These are phyloP conservation scores for Plagodis dolabraria DNA, from an alignment of 2,888 invertebrate genomes.

Conservation along the genomic window DNA sequence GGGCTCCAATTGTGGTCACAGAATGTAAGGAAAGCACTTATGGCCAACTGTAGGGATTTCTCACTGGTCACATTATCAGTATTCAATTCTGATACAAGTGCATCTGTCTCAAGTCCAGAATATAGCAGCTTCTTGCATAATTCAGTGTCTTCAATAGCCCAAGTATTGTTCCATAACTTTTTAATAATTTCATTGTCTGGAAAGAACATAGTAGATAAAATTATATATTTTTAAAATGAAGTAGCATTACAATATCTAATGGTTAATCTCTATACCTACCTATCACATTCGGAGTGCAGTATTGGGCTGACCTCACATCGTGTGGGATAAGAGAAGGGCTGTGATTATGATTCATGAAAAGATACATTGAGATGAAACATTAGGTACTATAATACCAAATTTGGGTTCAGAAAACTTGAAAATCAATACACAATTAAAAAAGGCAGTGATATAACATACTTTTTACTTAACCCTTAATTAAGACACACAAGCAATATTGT, in stretches of 20 bases:
- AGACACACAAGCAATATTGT: no score
- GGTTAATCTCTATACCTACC: no score
- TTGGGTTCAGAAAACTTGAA: no score
- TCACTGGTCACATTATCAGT: constrained; percentile 49
- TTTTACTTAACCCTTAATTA: no score
- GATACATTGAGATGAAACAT: no score
- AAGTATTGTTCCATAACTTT: constrained; percentile 65
- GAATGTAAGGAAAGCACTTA: constrained; percentile 89
- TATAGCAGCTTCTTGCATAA: constrained; percentile 59
- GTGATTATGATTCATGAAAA: no score
- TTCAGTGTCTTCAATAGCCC: constrained; percentile 56
- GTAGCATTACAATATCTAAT: neutral
- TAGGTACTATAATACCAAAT: no score
- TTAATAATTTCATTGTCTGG: constrained; percentile 56
- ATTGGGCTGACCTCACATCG: no score
- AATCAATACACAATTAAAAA: no score
- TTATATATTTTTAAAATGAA: neutral
- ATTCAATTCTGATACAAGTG: constrained; percentile 52
- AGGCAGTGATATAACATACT: no score
- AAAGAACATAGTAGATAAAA: constrained; percentile 32
- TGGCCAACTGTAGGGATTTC: constrained; percentile 83
- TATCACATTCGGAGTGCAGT: no score
- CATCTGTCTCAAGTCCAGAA: constrained; percentile 55
- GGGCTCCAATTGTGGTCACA: constrained; percentile 94
- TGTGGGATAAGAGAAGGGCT: no score